Percentiles rank a stretch among this genome's conserved stretches.
Conservation (phyloP, 2,797 vertebrate genomes). For the Coregonus suidteri region DNA sequence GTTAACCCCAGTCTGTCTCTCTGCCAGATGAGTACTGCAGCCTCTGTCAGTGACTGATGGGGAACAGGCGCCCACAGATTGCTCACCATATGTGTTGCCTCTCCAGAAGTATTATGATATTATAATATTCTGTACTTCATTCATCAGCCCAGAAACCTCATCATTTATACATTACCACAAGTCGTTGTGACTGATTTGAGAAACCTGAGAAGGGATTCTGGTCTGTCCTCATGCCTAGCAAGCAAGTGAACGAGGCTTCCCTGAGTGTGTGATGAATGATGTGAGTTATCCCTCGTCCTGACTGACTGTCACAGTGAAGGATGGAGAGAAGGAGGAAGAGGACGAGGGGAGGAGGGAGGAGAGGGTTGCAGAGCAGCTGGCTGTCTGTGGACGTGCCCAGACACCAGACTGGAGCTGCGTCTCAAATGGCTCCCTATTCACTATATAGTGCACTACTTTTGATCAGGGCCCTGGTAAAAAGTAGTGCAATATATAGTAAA, state of each 20-base stretch:
- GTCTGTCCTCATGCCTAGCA: neutral
- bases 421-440: neutral
- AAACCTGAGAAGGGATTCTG: slow-evolving; percentile 1
- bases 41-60: slow-evolving; percentile 29
- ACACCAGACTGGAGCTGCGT: slow-evolving; percentile 29
- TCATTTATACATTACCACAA: slow-evolving; percentile 1
- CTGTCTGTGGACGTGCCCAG: slow-evolving; percentile 22
- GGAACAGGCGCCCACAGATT: slow-evolving; percentile 15
- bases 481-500: neutral
- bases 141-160: slow-evolving; percentile 20
- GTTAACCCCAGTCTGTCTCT: neutral
- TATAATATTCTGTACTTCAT: slow-evolving; percentile 9
- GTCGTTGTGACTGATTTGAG: neutral
- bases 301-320: slow-evolving; percentile 10
- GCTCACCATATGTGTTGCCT: slow-evolving; percentile 7
- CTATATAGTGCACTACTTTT: neutral
- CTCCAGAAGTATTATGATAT: slow-evolving; percentile 22
- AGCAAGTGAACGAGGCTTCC: neutral
- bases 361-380: slow-evolving; percentile 10
- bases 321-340: neutral
- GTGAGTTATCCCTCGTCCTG: neutral
- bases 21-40: neutral
- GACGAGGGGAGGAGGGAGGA: neutral
- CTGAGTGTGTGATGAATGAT: slow-evolving; percentile 14
- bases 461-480: neutral